A percentile compares a stretch with the other conserved stretches of the same genome.
Evolutionary conservation across 2,888 invertebrate species (phyloP).

Genomic region (Cremastinae sp.): DNA sequence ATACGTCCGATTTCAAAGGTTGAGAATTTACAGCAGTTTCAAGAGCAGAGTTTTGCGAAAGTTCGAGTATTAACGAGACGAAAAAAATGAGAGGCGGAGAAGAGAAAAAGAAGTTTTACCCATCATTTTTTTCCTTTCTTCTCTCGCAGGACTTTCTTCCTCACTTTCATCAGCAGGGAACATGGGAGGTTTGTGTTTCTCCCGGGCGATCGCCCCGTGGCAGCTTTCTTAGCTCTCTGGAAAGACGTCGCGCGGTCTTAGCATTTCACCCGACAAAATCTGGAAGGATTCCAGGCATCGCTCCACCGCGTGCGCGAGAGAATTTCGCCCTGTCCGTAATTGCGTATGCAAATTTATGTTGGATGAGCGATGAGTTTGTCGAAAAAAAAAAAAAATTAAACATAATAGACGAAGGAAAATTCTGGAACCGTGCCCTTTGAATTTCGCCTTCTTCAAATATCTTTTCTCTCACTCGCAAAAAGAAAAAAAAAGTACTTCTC

Average conservation of each 20-base stretch:
- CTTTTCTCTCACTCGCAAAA: slow-evolving; percentile 1
- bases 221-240: slow-evolving; percentile 12
- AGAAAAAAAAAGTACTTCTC: not conserved
- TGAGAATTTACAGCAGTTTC: slow-evolving; percentile 38
- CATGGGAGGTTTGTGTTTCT: slow-evolving; percentile 35
- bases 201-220: slow-evolving; percentile 10
- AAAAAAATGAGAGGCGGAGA: slow-evolving; percentile 17
- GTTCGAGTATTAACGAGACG: slow-evolving; percentile 48
- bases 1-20: slow-evolving; percentile 14
- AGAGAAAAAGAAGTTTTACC: slow-evolving; percentile 37
- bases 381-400: too few species aligned
- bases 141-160: slow-evolving; percentile 26
- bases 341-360: slow-evolving; percentile 64
- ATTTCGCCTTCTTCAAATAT: slow-evolving; percentile 33
- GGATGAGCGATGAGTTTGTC: slow-evolving; percentile 55
- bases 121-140: slow-evolving; percentile 35
- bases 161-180: slow-evolving; percentile 36
- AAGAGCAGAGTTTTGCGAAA: slow-evolving; percentile 33
- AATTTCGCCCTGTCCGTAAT: slow-evolving; percentile 48
- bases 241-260: slow-evolving; percentile 20
- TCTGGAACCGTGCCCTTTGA: slow-evolving; percentile 45
- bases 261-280: slow-evolving; percentile 46
- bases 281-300: slow-evolving; percentile 63
- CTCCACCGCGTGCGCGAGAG: slow-evolving; percentile 22
- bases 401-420: too few species aligned